Evolutionary conservation across 2,888 invertebrate species (phyloP), one percentile per base, ranked within the genome.

Genomic region (Parapristionchus giblindavisi): DNA sequence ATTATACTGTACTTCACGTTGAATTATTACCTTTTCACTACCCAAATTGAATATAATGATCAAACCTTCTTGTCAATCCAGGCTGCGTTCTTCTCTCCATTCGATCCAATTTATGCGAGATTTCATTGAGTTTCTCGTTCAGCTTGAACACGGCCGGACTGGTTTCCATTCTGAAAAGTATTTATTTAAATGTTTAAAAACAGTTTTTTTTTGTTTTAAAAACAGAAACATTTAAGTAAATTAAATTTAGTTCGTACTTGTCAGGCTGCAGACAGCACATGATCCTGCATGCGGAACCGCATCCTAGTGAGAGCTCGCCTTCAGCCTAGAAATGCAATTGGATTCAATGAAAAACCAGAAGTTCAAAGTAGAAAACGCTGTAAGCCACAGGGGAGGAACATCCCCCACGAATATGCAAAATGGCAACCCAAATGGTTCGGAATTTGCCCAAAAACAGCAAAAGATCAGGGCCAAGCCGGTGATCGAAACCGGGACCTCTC

Each of bases 401-500:
- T 21, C 24, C n/a, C n/a, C n/a, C n/a, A n/a, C n/a, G n/a, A n/a
- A n/a, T n/a, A n/a, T n/a, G n/a, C n/a, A n/a, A n/a, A n/a, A n/a
- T n/a, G n/a, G n/a, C n/a, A n/a, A n/a, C n/a, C n/a, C n/a, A n/a
- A n/a, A n/a, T n/a, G n/a, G n/a, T n/a, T n/a, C n/a, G n/a, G n/a
- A n/a, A n/a, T n/a, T n/a, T n/a, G n/a, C n/a, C n/a, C n/a, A n/a
- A n/a, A n/a, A n/a, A n/a, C n/a, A n/a, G 14, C 43, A 40, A 65
- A 65, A 65, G 48, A 21, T 38, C 27, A 60, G 73, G 73, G 73
- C 73, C 73, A 73, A 73, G 73, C 82, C 82, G 82, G 81, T 80
- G 83, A 83, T 83, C 80, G 84, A 84, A 85, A 80, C 80, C 85
- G 83, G 84, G 85, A 77, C 84, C 84, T 84, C 84, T 84, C 83